These are phyloP conservation scores for Drosophila pseudoananassae DNA, from an alignment of 1,140 invertebrate species.

Conservation along the genomic window DNA sequence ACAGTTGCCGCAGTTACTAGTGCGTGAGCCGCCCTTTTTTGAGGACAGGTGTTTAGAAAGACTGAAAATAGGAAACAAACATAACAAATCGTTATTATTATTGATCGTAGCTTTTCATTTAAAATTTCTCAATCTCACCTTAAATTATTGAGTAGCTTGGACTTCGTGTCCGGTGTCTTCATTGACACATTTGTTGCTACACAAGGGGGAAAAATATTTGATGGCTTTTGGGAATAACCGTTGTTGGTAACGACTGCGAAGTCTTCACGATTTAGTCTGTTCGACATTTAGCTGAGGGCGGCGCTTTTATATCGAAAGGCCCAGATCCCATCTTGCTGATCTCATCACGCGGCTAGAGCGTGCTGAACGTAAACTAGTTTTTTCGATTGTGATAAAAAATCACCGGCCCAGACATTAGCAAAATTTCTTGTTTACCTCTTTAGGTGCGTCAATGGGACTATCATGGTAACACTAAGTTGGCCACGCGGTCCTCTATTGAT, in stretches of 20 bases:
- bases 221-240: neutral
- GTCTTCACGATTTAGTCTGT: slow-evolving; percentile 31
- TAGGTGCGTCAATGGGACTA: slow-evolving; percentile 29
- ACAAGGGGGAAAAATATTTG: slow-evolving; percentile 39
- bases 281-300: slow-evolving; percentile 7
- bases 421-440: slow-evolving; percentile 53
- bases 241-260: slow-evolving; percentile 15
- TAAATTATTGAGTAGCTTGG: slow-evolving; percentile 78
- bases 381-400: slow-evolving; percentile 36
- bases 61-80: slow-evolving; percentile 28
- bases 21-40: slow-evolving; percentile 79
- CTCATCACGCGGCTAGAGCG: slow-evolving; percentile 31
- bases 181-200: slow-evolving; percentile 78
- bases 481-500: slow-evolving; percentile 24
- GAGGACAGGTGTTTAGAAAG: slow-evolving; percentile 82
- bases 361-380: slow-evolving; percentile 49
- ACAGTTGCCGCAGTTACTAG: slow-evolving; percentile 78
- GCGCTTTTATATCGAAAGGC: slow-evolving; percentile 41
- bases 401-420: slow-evolving; percentile 28
- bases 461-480: slow-evolving; percentile 4
- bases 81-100: slow-evolving; percentile 1
- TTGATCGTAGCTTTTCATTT: neutral
- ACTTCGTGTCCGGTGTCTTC: slow-evolving; percentile 83
- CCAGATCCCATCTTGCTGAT: neutral
- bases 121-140: slow-evolving; percentile 52